Evolutionary conservation across 2,113 vertebrate genomes (phyloP).

Genomic region (Penelope pileata): DNA sequence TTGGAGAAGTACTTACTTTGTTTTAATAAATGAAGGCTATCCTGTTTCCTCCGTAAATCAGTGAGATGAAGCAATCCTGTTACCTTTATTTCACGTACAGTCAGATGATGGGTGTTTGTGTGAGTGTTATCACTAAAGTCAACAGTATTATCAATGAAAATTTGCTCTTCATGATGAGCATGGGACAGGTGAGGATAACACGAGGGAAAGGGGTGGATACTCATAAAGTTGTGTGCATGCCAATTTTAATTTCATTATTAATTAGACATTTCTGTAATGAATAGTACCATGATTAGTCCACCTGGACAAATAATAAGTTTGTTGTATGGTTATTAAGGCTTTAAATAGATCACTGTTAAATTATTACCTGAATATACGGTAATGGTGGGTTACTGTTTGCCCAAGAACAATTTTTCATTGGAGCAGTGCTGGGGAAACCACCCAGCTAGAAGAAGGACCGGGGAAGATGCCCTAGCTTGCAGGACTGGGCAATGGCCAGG

Average conservation of each 20-base stretch:
- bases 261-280: neutral
- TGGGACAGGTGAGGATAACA: too few relatives aligned
- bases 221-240: neutral
- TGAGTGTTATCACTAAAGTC: neutral
- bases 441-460: neutral
- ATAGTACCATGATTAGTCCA: too few relatives aligned
- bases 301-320: too few relatives aligned
- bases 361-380: too few relatives aligned
- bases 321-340: too few relatives aligned
- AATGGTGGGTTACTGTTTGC: too few relatives aligned
- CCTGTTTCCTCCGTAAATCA: neutral
- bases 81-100: neutral
- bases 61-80: neutral
- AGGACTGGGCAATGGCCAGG: neutral
- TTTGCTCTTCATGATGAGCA: neutral
- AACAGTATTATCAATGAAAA: neutral
- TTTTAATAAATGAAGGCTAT: slow-evolving; percentile 22
- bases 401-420: neutral
- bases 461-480: neutral
- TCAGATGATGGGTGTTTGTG: neutral
- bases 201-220: neutral
- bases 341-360: too few relatives aligned
- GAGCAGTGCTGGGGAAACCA: neutral
- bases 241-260: neutral
- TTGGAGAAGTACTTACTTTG: slow-evolving; percentile 6